These are phyloP conservation scores for Cephus pulcher DNA, from an alignment of 2,888 invertebrate species.

Conservation along the genomic window DNA sequence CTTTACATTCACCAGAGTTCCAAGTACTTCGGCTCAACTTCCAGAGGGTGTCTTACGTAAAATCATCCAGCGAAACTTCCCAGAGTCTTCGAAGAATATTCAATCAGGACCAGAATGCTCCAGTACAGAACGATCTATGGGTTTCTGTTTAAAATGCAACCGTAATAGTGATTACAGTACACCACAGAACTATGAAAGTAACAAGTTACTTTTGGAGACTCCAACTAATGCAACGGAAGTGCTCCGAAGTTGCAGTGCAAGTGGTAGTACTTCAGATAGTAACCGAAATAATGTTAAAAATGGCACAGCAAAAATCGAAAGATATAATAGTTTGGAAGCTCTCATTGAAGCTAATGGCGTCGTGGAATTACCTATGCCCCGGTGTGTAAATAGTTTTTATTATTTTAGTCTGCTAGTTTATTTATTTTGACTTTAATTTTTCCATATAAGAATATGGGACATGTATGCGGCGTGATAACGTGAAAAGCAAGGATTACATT, in stretches of 20 bases:
- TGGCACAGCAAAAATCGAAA: conserved; percentile 35
- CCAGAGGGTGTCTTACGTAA: conserved; percentile 57
- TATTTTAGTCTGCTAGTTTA: too few species aligned
- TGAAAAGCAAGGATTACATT: too few species aligned
- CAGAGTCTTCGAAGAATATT: conserved; percentile 60
- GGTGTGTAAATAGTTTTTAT: conserved; percentile 53
- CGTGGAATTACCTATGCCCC: conserved; percentile 73
- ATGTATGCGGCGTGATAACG: too few species aligned
- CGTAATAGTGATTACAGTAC: conserved; percentile 41
- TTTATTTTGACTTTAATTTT: too few species aligned
- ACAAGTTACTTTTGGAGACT: conserved; percentile 71
- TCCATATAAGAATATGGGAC: too few species aligned
- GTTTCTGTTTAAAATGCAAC: conserved; percentile 53
- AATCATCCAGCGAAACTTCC: conserved; percentile 61
- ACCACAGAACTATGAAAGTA: conserved; percentile 40
- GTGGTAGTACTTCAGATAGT: conserved; percentile 6
- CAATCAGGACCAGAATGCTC: conserved; percentile 40
- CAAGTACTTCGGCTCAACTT: conserved; percentile 59
- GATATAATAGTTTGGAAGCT: conserved; percentile 55
- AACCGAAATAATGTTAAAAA: conserved; percentile 28
- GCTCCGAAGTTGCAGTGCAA: conserved; percentile 52
- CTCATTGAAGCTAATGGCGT: conserved; percentile 63
- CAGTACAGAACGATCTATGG: conserved; percentile 27
- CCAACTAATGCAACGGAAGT: conserved; percentile 84
- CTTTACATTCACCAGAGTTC: conserved; percentile 53